Evolutionary conservation across 2,888 invertebrate genomes (phyloP), one percentile per base, ranked within the genome.

Genomic region (Drosophila cognata): DNA sequence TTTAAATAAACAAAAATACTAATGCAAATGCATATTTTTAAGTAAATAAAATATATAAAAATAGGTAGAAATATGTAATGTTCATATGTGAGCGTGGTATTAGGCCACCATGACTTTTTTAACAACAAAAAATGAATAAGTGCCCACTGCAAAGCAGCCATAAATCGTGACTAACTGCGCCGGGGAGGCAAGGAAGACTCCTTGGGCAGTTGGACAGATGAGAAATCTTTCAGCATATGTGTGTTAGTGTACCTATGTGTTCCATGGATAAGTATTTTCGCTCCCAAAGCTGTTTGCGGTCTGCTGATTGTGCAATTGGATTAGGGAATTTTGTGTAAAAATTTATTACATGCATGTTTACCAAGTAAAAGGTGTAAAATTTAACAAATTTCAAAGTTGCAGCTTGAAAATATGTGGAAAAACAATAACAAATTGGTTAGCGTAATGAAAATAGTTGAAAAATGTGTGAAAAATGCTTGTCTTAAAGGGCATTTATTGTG

Each of bases 281-380:
- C 60, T 61, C 36, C 50, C 28, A 64, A 61, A 63, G 65, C 68
- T 71, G 62, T 74, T 74, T 71, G 71, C 61, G 66, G 57, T 77
- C 51, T 61, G 64, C 41, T 71, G 71, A 69, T 81, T 76, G 70
- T 86, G 81, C 56, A 79, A 79, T 79, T 84, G 74, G 82, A 81
- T 86, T 76, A 71, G 76, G 78, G 79, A 79, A 66, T 81, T 78
- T 76, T 33, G 51, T 79, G 36, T 43, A 79, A 79, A 18, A 64
- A 78, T 78, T 79, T 78, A 79, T 78, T 67, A 75, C 66, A 58
- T 59, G 52, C 67, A 67, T 78, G 53, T 77, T 79, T 76, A 68
- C 68, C 74, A 67, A 60, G 33, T 29, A 48, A 43, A 52, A 76
- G 75, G 75, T 77, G 79, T 61, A 61, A 79, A 74, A 77, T 58